phyloP scores from a whole-genome alignment of 2,888 invertebrate genomes.

The Orthonychiurus folsomi region DNA sequence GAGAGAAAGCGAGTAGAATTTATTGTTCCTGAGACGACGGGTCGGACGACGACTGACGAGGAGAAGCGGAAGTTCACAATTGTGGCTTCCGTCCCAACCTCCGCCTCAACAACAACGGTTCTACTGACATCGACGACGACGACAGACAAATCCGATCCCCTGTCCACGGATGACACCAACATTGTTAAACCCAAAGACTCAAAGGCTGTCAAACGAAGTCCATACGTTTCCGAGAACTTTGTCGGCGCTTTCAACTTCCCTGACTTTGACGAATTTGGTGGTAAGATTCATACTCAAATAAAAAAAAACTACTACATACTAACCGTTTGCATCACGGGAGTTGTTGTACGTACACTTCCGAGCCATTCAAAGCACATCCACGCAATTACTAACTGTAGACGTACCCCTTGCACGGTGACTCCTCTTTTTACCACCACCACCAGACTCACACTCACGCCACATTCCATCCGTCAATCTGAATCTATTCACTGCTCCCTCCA shows the following conservation, averaged over 20 bases:
- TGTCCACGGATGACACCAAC: slow-evolving; percentile 12
- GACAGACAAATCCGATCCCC: background rate
- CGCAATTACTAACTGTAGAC: no score
- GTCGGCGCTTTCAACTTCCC: slow-evolving; percentile 37
- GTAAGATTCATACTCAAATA: slow-evolving; percentile 38
- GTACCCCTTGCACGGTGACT: no score
- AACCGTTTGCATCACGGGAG: no score
- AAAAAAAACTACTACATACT: no score
- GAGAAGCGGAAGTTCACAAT: slow-evolving; percentile 10
- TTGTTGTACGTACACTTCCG: no score
- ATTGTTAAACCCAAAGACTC: slow-evolving; percentile 36
- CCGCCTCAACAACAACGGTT: background rate
- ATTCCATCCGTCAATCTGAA: no score
- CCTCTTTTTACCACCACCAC: no score
- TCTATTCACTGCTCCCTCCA: no score
- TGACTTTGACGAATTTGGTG: slow-evolving; percentile 41
- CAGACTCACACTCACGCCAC: no score
- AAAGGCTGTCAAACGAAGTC: slow-evolving; percentile 39
- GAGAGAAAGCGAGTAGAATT: background rate
- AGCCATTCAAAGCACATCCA: no score
- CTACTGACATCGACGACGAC: background rate
- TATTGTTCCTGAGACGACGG: no score
- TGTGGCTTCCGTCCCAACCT: slow-evolving; percentile 5
- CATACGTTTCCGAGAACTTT: slow-evolving; percentile 33
- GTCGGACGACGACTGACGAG: slow-evolving; percentile 4